Evolutionary conservation across 2,888 invertebrate species (phyloP).

Genomic region (Clistopyga incitator): DNA sequence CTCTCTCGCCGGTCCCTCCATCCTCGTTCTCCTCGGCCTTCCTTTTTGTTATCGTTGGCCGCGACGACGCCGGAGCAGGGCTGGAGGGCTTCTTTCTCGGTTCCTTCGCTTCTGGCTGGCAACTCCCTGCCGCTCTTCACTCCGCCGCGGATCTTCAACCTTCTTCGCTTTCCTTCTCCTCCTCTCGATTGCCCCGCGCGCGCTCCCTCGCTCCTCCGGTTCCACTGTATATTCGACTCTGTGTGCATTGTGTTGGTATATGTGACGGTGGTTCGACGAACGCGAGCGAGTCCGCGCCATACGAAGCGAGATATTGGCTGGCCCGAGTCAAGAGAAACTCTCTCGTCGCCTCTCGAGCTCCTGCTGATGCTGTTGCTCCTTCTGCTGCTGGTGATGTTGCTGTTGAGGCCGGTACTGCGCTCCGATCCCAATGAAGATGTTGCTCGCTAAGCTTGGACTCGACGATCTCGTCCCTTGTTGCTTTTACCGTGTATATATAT

Average conservation of each 20-base stretch:
- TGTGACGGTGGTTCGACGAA: conserved; percentile 58
- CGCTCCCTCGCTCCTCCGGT: conserved; percentile 34
- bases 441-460: conserved; percentile 58
- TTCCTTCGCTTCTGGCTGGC: conserved; percentile 63
- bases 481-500: background rate
- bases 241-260: conserved; percentile 40
- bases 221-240: conserved; percentile 39
- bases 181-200: conserved; percentile 21
- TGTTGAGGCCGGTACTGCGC: conserved; percentile 19
- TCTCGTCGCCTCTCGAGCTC: conserved; percentile 46
- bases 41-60: conserved; percentile 51
- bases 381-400: conserved; percentile 11
- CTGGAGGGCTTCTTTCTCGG: conserved; percentile 49
- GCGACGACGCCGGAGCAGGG: conserved; percentile 37
- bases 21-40: conserved; percentile 52
- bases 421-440: conserved; percentile 63
- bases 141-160: conserved; percentile 62
- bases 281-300: conserved; percentile 23
- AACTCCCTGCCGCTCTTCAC: conserved; percentile 62
- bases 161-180: conserved; percentile 23
- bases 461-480: conserved; percentile 41
- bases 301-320: conserved; percentile 53
- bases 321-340: conserved; percentile 49
- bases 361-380: conserved; percentile 34
- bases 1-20: conserved; percentile 36